These are phyloP conservation scores for Vanacampus margaritifer DNA, from an alignment of 2,113 vertebrate species.

Conservation along the genomic window DNA sequence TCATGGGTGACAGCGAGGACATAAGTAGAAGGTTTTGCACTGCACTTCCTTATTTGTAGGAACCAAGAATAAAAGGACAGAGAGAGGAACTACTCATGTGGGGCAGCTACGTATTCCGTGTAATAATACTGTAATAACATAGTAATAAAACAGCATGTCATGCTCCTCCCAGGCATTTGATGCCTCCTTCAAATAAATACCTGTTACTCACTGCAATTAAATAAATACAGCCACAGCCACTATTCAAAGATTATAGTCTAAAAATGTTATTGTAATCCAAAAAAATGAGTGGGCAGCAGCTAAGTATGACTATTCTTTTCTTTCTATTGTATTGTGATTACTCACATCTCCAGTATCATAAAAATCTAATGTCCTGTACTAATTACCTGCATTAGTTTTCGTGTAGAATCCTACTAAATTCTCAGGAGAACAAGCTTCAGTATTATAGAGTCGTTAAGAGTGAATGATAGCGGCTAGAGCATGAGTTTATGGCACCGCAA, in stretches of 20 bases:
- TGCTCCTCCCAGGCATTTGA: too few species aligned
- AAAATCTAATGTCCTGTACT: not conserved
- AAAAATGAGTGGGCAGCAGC: not conserved
- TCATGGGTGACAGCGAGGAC: not conserved
- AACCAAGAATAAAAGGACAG: not conserved
- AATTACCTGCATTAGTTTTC: not conserved
- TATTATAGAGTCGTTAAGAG: constrained; percentile 32
- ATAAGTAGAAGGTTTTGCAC: not conserved
- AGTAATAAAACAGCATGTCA: too few species aligned
- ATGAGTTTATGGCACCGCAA: constrained; percentile 34
- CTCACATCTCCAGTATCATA: not conserved
- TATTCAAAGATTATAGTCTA: not conserved
- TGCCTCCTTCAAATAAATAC: too few species aligned
- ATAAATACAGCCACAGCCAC: too few species aligned
- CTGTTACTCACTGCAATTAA: too few species aligned
- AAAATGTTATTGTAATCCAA: not conserved
- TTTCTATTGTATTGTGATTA: not conserved
- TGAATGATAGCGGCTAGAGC: constrained; percentile 14
- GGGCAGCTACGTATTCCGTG: not conserved
- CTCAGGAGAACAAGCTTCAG: constrained; percentile 6
- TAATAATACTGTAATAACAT: too few species aligned
- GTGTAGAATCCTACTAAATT: constrained; percentile 15
- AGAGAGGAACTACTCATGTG: not conserved
- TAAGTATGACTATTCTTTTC: not conserved
- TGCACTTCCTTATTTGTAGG: not conserved